phyloP scores from a whole-genome alignment of 2,888 invertebrate genomes.

The Orthosia gracilis region DNA sequence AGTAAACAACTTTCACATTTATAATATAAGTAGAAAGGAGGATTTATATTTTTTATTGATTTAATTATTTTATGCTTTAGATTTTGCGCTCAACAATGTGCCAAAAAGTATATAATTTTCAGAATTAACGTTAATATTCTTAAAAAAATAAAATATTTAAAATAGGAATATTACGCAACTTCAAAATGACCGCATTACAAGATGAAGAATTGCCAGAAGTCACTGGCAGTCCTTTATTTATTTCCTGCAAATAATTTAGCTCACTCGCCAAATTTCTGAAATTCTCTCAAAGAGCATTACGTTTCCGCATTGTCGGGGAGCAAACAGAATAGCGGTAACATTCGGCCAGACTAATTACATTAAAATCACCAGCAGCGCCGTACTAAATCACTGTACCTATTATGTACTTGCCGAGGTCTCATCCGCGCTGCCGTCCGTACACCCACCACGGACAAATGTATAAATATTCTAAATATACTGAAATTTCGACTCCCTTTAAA shows the following conservation, averaged over 20 bases:
- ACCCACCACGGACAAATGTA: slow-evolving; percentile 84
- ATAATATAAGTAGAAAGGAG: no score
- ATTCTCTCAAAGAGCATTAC: slow-evolving; percentile 68
- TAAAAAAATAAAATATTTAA: not conserved
- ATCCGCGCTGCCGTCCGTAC: slow-evolving; percentile 84
- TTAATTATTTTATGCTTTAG: no score
- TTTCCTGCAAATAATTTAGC: slow-evolving; percentile 68
- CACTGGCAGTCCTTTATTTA: slow-evolving; percentile 64
- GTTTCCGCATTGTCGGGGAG: slow-evolving; percentile 71
- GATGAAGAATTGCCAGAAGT: slow-evolving; percentile 56
- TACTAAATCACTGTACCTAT: slow-evolving; percentile 89
- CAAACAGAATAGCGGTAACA: slow-evolving; percentile 82
- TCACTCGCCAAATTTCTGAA: slow-evolving; percentile 64
- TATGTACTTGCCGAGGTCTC: slow-evolving; percentile 85
- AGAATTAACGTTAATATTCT: not conserved
- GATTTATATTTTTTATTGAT: no score
- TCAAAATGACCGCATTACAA: slow-evolving; percentile 36
- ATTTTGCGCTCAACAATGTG: not conserved
- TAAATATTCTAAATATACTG: slow-evolving; percentile 90
- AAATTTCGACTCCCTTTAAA: slow-evolving; percentile 76
- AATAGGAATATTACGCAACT: not conserved
- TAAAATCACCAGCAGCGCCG: slow-evolving; percentile 85
- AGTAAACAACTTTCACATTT: no score
- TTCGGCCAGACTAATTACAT: slow-evolving; percentile 87
- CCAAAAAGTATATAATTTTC: not conserved